A percentile compares a stretch with the other conserved stretches of the same genome.
phyloP scores from a whole-genome alignment of 2,113 vertebrate species.

The Chinchilla lanigera region DNA sequence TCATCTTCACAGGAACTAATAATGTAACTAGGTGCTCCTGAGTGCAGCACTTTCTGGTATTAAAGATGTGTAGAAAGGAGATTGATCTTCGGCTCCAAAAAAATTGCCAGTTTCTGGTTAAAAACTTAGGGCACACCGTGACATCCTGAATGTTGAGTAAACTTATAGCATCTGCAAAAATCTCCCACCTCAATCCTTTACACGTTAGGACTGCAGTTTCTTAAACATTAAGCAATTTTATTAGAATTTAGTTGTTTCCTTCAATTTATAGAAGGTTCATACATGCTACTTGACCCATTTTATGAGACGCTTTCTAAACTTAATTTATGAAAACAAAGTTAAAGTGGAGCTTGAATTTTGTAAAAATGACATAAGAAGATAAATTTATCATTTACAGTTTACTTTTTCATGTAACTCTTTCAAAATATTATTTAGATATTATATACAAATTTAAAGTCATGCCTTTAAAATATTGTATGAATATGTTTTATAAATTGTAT shows the following conservation, averaged over 20 bases:
- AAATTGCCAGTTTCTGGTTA: background rate
- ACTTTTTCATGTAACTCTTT: background rate
- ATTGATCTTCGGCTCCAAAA: background rate
- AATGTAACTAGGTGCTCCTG: background rate
- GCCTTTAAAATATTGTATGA: background rate
- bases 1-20: background rate
- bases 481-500: background rate
- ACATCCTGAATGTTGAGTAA: background rate
- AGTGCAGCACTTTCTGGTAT: background rate
- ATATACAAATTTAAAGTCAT: no score
- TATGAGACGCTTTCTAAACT: background rate
- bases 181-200: background rate
- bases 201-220: background rate
- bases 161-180: background rate
- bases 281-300: background rate
- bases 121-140: rapidly evolving
- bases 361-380: background rate
- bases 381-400: background rate
- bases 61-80: background rate
- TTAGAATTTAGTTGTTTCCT: background rate
- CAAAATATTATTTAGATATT: background rate
- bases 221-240: background rate
- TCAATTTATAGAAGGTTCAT: background rate
- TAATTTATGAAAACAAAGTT: background rate
- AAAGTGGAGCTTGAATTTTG: background rate